These are phyloP conservation scores for Girardinus metallicus DNA, from an alignment of 2,797 vertebrate species.

Conservation along the genomic window DNA sequence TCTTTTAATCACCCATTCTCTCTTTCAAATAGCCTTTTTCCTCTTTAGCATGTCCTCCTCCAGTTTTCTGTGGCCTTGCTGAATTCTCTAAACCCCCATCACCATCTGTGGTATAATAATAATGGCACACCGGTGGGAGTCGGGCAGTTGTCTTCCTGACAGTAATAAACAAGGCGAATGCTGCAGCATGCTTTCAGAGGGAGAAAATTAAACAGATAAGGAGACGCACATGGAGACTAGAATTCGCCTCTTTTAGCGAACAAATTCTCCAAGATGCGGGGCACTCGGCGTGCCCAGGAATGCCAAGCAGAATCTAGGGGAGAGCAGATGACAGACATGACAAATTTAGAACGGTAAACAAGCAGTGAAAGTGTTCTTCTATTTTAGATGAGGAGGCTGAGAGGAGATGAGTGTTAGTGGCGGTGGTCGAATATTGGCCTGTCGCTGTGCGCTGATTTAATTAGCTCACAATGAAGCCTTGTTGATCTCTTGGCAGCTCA, in stretches of 20 bases:
- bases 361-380: background rate
- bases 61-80: constrained; percentile 15
- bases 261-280: constrained; percentile 47
- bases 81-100: constrained; percentile 36
- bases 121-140: constrained; percentile 63
- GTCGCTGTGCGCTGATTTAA: constrained; percentile 44
- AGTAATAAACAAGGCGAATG: constrained; percentile 70
- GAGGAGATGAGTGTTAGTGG: constrained; percentile 23
- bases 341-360: constrained; percentile 15
- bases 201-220: constrained; percentile 68
- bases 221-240: constrained; percentile 26
- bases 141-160: constrained; percentile 54
- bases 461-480: constrained; percentile 47
- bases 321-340: constrained; percentile 6
- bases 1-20: background rate
- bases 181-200: constrained; percentile 50
- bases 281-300: constrained; percentile 19
- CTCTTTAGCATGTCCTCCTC: constrained; percentile 7
- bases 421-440: constrained; percentile 27
- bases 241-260: constrained; percentile 17
- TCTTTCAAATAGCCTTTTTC: background rate
- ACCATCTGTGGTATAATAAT: constrained; percentile 68
- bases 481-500: constrained; percentile 48
- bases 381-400: constrained; percentile 9
- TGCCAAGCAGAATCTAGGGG: constrained; percentile 22